Conservation (phyloP, 2,888 invertebrate genomes). For the Ophonus ardosiacus region DNA sequence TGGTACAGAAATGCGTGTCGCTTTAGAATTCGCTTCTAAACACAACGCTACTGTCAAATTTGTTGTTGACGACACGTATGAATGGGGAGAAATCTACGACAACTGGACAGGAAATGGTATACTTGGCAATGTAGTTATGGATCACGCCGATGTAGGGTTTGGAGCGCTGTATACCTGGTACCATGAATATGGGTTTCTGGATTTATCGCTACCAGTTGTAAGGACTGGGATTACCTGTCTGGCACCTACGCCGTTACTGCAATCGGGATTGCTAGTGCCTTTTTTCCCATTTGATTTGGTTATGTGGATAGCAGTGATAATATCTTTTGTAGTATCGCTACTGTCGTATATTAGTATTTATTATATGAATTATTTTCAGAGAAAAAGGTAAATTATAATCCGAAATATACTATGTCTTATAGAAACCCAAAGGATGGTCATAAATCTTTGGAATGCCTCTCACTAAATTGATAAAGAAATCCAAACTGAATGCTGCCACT, state of each 20-base stretch:
- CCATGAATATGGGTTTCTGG: conserved; percentile 79
- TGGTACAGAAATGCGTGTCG: conserved; percentile 79
- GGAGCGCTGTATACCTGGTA: conserved; percentile 81
- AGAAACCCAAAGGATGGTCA: too few relatives aligned
- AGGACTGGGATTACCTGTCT: conserved; percentile 83
- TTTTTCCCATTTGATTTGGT: conserved; percentile 79
- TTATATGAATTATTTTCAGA: conserved; percentile 44
- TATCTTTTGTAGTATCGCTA: conserved; percentile 75
- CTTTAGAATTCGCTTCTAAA: conserved; percentile 76
- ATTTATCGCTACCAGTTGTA: conserved; percentile 80
- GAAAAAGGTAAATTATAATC: conserved; percentile 57
- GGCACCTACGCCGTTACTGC: conserved; percentile 81
- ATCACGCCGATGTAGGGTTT: conserved; percentile 81
- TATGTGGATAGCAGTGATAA: conserved; percentile 79
- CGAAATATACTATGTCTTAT: too few relatives aligned
- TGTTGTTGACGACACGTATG: conserved; percentile 77
- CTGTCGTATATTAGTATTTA: conserved; percentile 14
- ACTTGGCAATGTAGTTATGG: conserved; percentile 80
- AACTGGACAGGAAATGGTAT: conserved; percentile 83
- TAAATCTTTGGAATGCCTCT: too few relatives aligned
- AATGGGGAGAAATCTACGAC: conserved; percentile 83
- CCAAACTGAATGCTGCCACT: too few relatives aligned
- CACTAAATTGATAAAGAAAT: too few relatives aligned
- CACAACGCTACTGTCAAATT: conserved; percentile 76
- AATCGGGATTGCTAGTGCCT: conserved; percentile 81